Evolutionary conservation across 2,888 invertebrate genomes (phyloP).

Genomic region (Zygogramma bicolorata): DNA sequence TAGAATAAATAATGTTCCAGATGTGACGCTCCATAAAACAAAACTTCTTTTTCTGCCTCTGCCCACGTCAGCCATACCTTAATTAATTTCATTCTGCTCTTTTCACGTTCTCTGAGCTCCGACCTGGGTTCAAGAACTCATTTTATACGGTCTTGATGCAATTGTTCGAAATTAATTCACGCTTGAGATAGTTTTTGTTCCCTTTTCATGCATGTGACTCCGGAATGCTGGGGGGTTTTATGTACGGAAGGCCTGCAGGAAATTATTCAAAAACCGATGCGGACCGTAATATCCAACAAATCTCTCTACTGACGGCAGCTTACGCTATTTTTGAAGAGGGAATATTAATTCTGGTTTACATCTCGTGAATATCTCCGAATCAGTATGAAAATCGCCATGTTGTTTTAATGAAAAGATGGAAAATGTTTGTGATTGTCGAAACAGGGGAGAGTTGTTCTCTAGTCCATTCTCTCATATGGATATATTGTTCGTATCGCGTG

Average conservation of each 20-base stretch:
- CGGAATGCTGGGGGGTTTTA: background rate
- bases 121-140: conserved; percentile 33
- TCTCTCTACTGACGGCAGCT: background rate
- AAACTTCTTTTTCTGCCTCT: conserved; percentile 38
- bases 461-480: too few relatives aligned
- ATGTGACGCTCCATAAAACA: conserved; percentile 39
- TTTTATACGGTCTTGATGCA: conserved; percentile 36
- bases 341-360: background rate
- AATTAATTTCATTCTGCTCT: conserved; percentile 37
- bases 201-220: background rate
- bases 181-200: conserved; percentile 18
- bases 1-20: conserved; percentile 39
- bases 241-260: background rate
- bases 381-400: too few relatives aligned
- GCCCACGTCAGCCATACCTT: conserved; percentile 38
- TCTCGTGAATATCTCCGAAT: background rate
- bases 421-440: too few relatives aligned
- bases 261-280: background rate
- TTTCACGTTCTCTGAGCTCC: conserved; percentile 30
- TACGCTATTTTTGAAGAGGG: background rate
- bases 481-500: too few relatives aligned
- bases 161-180: conserved; percentile 35
- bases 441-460: too few relatives aligned
- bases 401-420: too few relatives aligned
- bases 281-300: background rate